phyloP scores from a whole-genome alignment of 2,113 vertebrate species.

The Phyllopteryx taeniolatus region DNA sequence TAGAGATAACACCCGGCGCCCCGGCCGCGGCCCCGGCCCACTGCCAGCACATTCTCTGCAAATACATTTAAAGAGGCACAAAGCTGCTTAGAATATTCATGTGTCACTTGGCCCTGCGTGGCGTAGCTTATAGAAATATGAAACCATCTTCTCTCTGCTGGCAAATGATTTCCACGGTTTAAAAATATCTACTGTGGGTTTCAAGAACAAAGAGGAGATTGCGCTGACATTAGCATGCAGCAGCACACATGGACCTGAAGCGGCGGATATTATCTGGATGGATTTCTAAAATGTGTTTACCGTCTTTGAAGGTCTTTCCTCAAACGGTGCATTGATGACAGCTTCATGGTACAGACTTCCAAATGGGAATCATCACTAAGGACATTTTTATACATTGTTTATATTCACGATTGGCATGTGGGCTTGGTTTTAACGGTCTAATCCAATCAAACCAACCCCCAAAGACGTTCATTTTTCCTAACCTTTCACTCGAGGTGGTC shows the following conservation, averaged over 20 bases:
- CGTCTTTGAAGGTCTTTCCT: conserved; percentile 65
- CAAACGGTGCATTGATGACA: conserved; percentile 58
- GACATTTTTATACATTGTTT: conserved; percentile 56
- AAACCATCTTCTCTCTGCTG: conserved; percentile 72
- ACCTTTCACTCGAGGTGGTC: conserved; percentile 35
- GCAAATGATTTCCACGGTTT: conserved; percentile 71
- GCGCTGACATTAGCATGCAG: conserved; percentile 67
- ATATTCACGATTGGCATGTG: not conserved
- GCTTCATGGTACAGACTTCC: conserved; percentile 43
- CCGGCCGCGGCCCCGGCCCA: conserved; percentile 63
- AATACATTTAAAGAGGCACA: conserved; percentile 90
- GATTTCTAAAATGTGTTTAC: conserved; percentile 68
- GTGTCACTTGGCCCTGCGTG: conserved; percentile 76
- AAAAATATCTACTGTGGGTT: conserved; percentile 70
- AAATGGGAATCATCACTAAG: conserved; percentile 61
- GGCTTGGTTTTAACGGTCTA: not conserved
- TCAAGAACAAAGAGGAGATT: conserved; percentile 72
- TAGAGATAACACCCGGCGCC: conserved; percentile 79
- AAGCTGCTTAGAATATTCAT: conserved; percentile 93
- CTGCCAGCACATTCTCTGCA: conserved; percentile 81
- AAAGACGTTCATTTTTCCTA: conserved; percentile 31
- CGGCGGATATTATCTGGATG: conserved; percentile 53
- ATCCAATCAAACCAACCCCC: not conserved
- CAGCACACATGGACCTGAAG: conserved; percentile 54
- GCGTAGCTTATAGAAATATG: conserved; percentile 82